These are phyloP conservation scores for Pandion haliaetus DNA, from an alignment of 2,113 vertebrate species.

Conservation along the genomic window DNA sequence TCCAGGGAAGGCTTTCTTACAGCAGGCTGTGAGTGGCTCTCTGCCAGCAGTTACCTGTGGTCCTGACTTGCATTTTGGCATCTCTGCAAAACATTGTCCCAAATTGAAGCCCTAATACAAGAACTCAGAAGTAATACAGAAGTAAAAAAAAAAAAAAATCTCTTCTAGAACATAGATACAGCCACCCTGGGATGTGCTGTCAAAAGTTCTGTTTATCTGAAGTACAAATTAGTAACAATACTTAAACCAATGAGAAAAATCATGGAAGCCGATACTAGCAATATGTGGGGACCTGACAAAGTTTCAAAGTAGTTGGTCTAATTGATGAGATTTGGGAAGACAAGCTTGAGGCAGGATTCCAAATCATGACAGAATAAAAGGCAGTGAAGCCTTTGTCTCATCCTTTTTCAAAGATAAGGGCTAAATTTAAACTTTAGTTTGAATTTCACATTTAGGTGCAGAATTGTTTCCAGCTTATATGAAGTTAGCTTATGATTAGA, in stretches of 20 bases:
- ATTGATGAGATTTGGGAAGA: not conserved
- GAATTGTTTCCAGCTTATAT: not conserved
- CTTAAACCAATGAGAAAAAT: not conserved
- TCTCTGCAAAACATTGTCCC: not conserved
- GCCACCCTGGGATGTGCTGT: not conserved
- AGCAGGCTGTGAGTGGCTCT: not conserved
- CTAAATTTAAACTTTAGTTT: not conserved
- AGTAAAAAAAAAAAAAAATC: not conserved
- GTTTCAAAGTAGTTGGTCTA: not conserved
- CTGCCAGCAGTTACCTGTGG: fast-evolving
- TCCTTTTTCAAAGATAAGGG: not conserved
- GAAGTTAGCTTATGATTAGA: not conserved
- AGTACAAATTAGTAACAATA: not conserved
- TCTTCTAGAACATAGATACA: not conserved
- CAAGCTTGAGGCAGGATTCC: not conserved
- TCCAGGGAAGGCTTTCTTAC: not conserved
- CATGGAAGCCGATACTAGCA: not conserved
- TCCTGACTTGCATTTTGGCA: not conserved
- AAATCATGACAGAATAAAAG: not conserved
- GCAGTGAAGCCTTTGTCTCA: not conserved
- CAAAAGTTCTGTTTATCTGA: not conserved
- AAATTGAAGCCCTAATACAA: not conserved
- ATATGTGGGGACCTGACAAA: not conserved
- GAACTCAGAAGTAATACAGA: not conserved
- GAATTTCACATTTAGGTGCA: not conserved